These are phyloP conservation scores for Metaphire vulgaris DNA, from an alignment of 1,140 invertebrate species.

Conservation along the genomic window DNA sequence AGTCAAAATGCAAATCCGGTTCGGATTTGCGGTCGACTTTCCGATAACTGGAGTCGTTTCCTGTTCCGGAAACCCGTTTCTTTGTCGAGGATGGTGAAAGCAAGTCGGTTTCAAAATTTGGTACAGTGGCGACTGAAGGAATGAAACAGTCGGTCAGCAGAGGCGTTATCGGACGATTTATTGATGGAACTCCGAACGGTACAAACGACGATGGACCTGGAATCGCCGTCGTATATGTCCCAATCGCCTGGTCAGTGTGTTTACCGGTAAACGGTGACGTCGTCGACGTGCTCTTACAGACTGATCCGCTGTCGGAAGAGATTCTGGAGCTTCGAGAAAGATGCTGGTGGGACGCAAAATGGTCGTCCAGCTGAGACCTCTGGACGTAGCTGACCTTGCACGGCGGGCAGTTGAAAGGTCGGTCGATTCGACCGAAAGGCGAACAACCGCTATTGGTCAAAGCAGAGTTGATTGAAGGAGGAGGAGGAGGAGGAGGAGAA, in stretches of 20 bases:
- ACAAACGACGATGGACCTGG: not conserved
- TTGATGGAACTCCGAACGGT: not conserved
- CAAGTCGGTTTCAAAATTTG: not conserved
- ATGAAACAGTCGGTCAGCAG: not conserved
- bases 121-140: not conserved
- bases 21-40: not conserved
- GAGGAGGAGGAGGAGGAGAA: not conserved
- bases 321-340: not conserved
- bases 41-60: too few species aligned
- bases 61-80: too few species aligned
- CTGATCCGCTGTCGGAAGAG: too few species aligned
- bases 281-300: too few species aligned
- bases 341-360: not conserved
- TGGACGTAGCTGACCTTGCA: constrained; percentile 89
- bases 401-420: constrained; percentile 84
- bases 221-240: too few species aligned
- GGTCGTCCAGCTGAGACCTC: constrained; percentile 22
- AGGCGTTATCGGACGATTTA: not conserved
- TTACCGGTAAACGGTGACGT: too few species aligned
- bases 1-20: too few species aligned
- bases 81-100: too few species aligned
- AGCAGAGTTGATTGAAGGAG: not conserved
- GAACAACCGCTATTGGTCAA: too few species aligned
- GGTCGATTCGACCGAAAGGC: not conserved
- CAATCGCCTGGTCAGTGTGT: too few species aligned